A percentile compares a stretch with the other conserved stretches of the same genome.
Evolutionary conservation across 2,888 invertebrate species (phyloP).

Genomic region (Volucella inflata): DNA sequence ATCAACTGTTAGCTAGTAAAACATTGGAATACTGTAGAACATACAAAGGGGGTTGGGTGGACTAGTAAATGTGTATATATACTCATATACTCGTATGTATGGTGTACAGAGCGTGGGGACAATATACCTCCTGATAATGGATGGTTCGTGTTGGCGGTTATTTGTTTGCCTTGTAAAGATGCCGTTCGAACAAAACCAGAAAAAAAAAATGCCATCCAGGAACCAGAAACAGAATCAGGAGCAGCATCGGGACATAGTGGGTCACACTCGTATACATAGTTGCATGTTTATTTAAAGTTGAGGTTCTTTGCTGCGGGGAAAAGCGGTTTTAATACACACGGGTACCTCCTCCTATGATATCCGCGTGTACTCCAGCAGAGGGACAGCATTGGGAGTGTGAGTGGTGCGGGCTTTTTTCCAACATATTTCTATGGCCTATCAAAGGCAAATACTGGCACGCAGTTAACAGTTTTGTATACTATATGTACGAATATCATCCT

Average conservation of each 20-base stretch:
- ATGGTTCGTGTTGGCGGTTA: conserved; percentile 68
- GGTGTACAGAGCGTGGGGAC: conserved; percentile 1
- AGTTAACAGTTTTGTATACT: conserved; percentile 53
- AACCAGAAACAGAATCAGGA: conserved; percentile 30
- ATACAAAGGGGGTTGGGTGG: too few relatives aligned
- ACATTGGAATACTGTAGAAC: not conserved
- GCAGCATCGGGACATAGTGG: conserved; percentile 14
- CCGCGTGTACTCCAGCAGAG: not conserved
- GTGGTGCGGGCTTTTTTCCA: conserved; percentile 17
- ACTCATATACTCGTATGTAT: not conserved
- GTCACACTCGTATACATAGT: not conserved
- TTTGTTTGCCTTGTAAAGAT: conserved; percentile 64
- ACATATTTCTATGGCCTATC: conserved; percentile 61
- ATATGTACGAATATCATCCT: not conserved
- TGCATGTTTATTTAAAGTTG: not conserved
- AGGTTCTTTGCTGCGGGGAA: conserved; percentile 13
- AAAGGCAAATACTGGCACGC: conserved; percentile 62
- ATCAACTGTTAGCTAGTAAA: not conserved
- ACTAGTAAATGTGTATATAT: too few relatives aligned
- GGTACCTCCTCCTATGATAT: conserved; percentile 58
- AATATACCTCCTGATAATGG: conserved; percentile 58
- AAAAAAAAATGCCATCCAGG: conserved; percentile 53
- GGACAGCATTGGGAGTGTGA: not conserved
- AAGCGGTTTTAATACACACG: conserved; percentile 60
- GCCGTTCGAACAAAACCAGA: not conserved